Percentiles rank a stretch among this genome's conserved stretches.
Evolutionary conservation across 2,797 vertebrate genomes (phyloP).

Genomic region (Rousettus madagascariensis): DNA sequence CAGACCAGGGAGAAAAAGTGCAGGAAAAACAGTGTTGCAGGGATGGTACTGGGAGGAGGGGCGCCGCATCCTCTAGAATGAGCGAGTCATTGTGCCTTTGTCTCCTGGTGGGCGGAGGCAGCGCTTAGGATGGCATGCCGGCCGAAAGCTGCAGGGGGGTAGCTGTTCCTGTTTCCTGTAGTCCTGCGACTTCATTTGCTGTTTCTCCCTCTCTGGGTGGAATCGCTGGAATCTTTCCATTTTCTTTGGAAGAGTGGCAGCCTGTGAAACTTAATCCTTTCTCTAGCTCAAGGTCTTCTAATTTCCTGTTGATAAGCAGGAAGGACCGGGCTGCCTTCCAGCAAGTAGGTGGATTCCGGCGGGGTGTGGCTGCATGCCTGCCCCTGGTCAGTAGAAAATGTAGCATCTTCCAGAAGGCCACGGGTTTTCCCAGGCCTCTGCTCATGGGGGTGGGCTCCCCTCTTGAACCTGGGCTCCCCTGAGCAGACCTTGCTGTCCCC

Average conservation of each 20-base stretch:
- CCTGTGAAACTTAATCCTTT: neutral
- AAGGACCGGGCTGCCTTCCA: neutral
- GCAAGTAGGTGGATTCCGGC: neutral
- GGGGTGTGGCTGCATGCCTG: neutral
- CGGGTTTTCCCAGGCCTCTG: neutral
- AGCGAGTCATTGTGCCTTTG: no score
- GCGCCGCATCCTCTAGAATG: neutral
- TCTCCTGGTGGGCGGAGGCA: neutral
- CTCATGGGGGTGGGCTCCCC: fast-evolving
- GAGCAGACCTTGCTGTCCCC: neutral
- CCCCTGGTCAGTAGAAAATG: neutral
- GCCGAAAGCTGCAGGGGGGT: neutral
- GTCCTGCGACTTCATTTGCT: neutral
- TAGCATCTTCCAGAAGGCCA: neutral
- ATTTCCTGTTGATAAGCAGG: neutral
- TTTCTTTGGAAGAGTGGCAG: neutral
- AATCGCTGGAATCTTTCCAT: neutral
- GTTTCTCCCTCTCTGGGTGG: neutral
- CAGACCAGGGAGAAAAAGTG: neutral
- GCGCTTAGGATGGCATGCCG: fast-evolving
- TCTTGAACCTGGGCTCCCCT: neutral
- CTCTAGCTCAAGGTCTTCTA: neutral
- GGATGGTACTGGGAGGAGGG: neutral
- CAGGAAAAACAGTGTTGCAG: neutral
- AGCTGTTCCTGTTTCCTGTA: no score